phyloP scores from a whole-genome alignment of 2,113 vertebrate species.

The Dissostichus mawsoni region DNA sequence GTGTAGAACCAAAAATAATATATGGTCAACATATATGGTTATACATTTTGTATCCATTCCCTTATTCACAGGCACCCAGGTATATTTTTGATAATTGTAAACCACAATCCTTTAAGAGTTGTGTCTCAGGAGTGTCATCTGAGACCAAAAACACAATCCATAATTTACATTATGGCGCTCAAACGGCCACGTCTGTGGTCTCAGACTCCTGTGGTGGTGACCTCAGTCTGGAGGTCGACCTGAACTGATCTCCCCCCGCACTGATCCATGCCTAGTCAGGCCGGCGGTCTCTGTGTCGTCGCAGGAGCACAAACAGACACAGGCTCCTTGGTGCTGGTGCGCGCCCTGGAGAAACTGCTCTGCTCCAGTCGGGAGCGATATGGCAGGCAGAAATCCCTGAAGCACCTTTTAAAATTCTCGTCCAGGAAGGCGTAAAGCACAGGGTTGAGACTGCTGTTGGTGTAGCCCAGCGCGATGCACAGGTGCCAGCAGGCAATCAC shows the following conservation, averaged over 20 bases:
- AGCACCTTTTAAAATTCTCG: conserved; percentile 97
- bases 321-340: conserved; percentile 83
- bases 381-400: conserved; percentile 92
- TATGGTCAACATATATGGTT: not conserved
- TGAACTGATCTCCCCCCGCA: conserved; percentile 53
- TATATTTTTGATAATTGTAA: conserved; percentile 25
- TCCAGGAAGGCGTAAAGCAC: conserved; percentile 97
- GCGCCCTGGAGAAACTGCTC: conserved; percentile 86
- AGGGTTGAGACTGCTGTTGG: conserved; percentile 98
- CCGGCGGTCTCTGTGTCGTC: conserved; percentile 75
- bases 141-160: conserved; percentile 18
- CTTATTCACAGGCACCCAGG: conserved; percentile 6
- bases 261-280: conserved; percentile 87
- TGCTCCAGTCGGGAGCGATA: conserved; percentile 84
- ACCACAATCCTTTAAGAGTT: not conserved
- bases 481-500: conserved; percentile 94
- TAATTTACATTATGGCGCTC: not conserved
- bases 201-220: conserved; percentile 73
- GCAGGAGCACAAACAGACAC: conserved; percentile 86
- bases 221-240: conserved; percentile 71
- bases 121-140: conserved; percentile 16
- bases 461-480: conserved; percentile 96
- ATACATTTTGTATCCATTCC: not conserved
- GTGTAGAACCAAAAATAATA: not conserved
- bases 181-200: conserved; percentile 3